phyloP scores from a whole-genome alignment of 2,797 vertebrate species.

The Chromis chromis region DNA sequence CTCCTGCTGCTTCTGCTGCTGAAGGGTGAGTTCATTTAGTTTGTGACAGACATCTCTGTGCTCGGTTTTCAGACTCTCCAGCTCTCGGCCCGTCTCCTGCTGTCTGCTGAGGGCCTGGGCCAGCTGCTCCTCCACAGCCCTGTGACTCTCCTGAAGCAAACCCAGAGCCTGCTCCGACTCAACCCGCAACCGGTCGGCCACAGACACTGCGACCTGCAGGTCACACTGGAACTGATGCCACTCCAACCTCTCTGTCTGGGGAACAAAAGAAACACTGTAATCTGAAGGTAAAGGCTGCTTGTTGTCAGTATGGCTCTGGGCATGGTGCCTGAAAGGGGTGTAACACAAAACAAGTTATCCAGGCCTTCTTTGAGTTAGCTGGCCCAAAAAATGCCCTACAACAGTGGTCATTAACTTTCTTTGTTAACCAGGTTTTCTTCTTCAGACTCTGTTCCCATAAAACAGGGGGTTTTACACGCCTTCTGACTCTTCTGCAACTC shows the following conservation, averaged over 20 bases:
- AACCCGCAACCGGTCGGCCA: conserved; percentile 79
- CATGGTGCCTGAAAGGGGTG: background rate
- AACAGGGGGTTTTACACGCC: no score
- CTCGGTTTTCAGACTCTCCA: conserved; percentile 70
- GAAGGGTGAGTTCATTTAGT: conserved; percentile 61
- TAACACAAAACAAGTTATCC: no score
- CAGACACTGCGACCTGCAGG: conserved; percentile 83
- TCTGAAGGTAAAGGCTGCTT: background rate
- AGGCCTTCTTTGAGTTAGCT: no score
- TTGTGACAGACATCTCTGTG: conserved; percentile 59
- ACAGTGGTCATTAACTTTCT: no score
- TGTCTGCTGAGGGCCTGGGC: conserved; percentile 59
- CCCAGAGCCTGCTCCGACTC: conserved; percentile 79
- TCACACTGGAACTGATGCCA: conserved; percentile 86
- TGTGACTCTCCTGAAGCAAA: conserved; percentile 65
- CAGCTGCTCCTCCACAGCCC: conserved; percentile 68
- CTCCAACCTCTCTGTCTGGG: conserved; percentile 80
- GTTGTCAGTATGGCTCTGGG: background rate
- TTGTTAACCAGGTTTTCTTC: no score
- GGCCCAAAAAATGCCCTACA: no score
- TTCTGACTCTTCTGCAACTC: no score
- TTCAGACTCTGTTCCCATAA: background rate
- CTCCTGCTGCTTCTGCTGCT: conserved; percentile 52
- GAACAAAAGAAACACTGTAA: background rate
- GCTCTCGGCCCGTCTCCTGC: conserved; percentile 64